Evolutionary conservation across 2,797 vertebrate genomes (phyloP).

Genomic region (Gambusia yucatana): DNA sequence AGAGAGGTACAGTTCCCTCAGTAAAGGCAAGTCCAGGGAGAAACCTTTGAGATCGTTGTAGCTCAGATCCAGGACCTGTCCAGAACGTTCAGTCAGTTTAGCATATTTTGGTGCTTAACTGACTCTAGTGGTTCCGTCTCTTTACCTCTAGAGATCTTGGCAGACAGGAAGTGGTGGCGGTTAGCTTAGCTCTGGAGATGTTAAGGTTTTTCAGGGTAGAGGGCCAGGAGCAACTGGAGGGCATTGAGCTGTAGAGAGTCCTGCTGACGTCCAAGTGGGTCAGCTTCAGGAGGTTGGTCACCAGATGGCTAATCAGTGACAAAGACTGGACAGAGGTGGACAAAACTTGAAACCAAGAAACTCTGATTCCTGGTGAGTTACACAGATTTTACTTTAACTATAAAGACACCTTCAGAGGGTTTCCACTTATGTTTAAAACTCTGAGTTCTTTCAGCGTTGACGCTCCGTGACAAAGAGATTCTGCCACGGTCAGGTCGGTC

Average conservation of each 20-base stretch:
- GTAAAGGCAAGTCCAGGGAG: slow-evolving; percentile 33
- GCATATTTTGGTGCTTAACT: not conserved
- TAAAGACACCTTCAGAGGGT: slow-evolving; percentile 57
- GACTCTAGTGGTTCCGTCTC: not conserved
- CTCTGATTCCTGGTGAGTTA: accelerated
- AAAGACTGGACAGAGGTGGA: slow-evolving; percentile 52
- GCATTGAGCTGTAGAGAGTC: slow-evolving; percentile 61
- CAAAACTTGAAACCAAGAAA: accelerated
- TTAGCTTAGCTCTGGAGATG: slow-evolving; percentile 62
- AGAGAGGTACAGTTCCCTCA: slow-evolving; percentile 64
- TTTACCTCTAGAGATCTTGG: slow-evolving; percentile 60
- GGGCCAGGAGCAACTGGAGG: slow-evolving; percentile 61
- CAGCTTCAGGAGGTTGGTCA: slow-evolving; percentile 49
- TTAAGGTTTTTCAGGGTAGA: slow-evolving; percentile 57
- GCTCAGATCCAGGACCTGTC: slow-evolving; percentile 67
- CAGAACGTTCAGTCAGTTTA: not conserved
- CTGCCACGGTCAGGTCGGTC: slow-evolving; percentile 56
- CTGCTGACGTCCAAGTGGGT: slow-evolving; percentile 70
- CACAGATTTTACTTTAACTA: accelerated
- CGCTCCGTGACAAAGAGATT: slow-evolving; percentile 33
- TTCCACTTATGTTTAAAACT: slow-evolving; percentile 68
- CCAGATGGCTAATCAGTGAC: slow-evolving; percentile 35
- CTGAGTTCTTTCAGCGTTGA: slow-evolving; percentile 38
- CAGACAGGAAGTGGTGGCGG: slow-evolving; percentile 42
- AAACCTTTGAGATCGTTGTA: slow-evolving; percentile 54